These are phyloP conservation scores for Drosophila subsilvestris DNA, from an alignment of 2,888 invertebrate species.

Conservation along the genomic window DNA sequence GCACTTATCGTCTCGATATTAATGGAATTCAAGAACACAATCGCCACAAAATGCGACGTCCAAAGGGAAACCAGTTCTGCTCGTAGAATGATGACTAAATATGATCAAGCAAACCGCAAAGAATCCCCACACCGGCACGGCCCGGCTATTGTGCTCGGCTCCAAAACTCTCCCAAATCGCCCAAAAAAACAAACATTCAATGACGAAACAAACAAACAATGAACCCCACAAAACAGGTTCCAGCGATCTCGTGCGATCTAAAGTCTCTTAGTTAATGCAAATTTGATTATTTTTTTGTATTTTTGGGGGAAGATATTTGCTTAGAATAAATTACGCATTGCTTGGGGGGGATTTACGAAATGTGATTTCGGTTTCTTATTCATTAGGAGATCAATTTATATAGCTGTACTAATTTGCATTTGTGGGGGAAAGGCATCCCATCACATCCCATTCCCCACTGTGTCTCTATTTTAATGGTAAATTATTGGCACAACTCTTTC, in stretches of 20 bases:
- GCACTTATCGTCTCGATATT: slow-evolving; percentile 60
- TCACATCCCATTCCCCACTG: not conserved
- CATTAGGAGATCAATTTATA: slow-evolving; percentile 13
- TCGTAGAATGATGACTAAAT: slow-evolving; percentile 39
- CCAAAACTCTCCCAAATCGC: not conserved
- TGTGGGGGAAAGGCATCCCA: not conserved
- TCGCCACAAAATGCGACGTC: slow-evolving; percentile 55
- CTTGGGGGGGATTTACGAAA: slow-evolving; percentile 18
- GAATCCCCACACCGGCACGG: slow-evolving; percentile 31
- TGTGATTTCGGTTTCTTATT: not conserved
- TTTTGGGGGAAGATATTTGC: slow-evolving; percentile 9
- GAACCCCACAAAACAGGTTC: slow-evolving; percentile 25
- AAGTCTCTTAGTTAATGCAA: slow-evolving; percentile 26
- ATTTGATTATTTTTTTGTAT: not conserved
- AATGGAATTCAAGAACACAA: slow-evolving; percentile 74
- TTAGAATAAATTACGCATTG: slow-evolving; percentile 7
- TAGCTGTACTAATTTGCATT: slow-evolving; percentile 4
- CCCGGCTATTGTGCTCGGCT: slow-evolving; percentile 15
- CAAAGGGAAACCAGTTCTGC: slow-evolving; percentile 36
- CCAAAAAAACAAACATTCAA: not conserved
- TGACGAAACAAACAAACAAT: slow-evolving; percentile 37
- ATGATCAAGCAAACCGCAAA: slow-evolving; percentile 9
- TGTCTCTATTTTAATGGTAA: slow-evolving; percentile 3
- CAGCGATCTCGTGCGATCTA: slow-evolving; percentile 22
- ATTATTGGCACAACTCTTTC: not conserved